phyloP scores from a whole-genome alignment of 1,140 invertebrate species.

The Caerostris darwini region DNA sequence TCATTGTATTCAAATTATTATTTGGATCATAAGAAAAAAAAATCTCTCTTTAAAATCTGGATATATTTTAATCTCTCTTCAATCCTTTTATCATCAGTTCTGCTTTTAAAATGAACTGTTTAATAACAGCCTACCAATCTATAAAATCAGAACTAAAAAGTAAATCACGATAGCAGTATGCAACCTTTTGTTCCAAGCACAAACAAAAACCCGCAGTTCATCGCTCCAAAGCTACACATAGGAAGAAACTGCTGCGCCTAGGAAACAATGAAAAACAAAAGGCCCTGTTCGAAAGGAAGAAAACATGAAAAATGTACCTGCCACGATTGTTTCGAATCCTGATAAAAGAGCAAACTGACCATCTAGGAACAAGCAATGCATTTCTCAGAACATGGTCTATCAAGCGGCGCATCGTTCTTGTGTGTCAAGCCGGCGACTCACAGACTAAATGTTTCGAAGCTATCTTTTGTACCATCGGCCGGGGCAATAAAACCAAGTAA shows the following conservation, averaged over 20 bases:
- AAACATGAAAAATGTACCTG: slow-evolving; percentile 64
- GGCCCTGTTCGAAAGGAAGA: not conserved
- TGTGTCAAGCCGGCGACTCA: slow-evolving; percentile 55
- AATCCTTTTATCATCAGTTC: too few relatives aligned
- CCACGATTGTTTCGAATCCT: not conserved
- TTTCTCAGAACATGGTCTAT: slow-evolving; percentile 25
- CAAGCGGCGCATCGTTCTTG: slow-evolving; percentile 22
- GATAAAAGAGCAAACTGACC: slow-evolving; percentile 68
- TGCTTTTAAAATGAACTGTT: too few relatives aligned
- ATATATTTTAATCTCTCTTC: too few relatives aligned
- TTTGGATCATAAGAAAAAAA: too few relatives aligned
- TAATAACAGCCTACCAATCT: too few relatives aligned
- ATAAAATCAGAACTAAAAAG: not conserved
- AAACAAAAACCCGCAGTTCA: slow-evolving; percentile 16
- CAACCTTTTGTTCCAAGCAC: slow-evolving; percentile 6
- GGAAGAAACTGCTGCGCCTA: not conserved
- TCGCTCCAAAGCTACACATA: not conserved
- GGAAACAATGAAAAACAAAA: slow-evolving; percentile 3
- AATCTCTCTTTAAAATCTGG: too few relatives aligned
- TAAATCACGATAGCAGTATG: not conserved
- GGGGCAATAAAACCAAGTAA: slow-evolving; percentile 1
- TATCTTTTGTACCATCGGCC: slow-evolving; percentile 50
- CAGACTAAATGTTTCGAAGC: slow-evolving; percentile 39
- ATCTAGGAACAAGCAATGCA: slow-evolving; percentile 24
- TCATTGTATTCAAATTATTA: too few relatives aligned